phyloP scores from a whole-genome alignment of 2,888 invertebrate genomes.

The Malachius bipustulatus region DNA sequence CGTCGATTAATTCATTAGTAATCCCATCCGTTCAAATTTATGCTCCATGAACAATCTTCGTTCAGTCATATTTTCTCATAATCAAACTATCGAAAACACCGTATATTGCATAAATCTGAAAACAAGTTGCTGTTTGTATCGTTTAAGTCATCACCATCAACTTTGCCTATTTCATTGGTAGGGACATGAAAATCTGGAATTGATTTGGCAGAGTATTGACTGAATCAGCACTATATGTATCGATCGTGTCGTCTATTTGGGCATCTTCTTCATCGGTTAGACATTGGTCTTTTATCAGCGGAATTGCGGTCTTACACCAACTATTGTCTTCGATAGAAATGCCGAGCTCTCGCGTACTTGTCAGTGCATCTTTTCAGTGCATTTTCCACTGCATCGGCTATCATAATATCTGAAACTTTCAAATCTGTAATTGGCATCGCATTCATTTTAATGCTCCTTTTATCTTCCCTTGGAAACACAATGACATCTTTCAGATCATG shows the following conservation, averaged over 20 bases:
- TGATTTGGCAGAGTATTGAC: slow-evolving; percentile 5
- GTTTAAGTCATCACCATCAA: slow-evolving; percentile 7
- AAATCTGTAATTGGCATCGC: neutral
- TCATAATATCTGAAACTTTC: slow-evolving; percentile 3
- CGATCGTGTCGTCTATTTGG: neutral
- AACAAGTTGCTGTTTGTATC: slow-evolving; percentile 5
- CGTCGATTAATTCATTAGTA: too few relatives aligned
- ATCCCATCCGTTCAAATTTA: too few relatives aligned
- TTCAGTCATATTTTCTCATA: too few relatives aligned
- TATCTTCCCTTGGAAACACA: slow-evolving; percentile 5
- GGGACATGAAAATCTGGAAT: slow-evolving; percentile 3
- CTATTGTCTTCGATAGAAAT: slow-evolving; percentile 4
- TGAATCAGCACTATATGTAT: slow-evolving; percentile 4
- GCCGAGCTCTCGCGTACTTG: slow-evolving; percentile 6
- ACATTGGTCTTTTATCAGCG: slow-evolving; percentile 5
- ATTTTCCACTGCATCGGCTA: slow-evolving; percentile 4
- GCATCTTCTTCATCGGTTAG: slow-evolving; percentile 2
- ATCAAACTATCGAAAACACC: slow-evolving; percentile 4
- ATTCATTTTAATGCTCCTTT: neutral
- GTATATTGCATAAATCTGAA: slow-evolving; percentile 4
- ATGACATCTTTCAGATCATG: slow-evolving; percentile 6
- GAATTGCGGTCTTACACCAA: slow-evolving; percentile 5
- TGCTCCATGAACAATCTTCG: too few relatives aligned
- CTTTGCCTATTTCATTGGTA: slow-evolving; percentile 6
- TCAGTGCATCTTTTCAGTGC: slow-evolving; percentile 6